Conservation (phyloP, 2,113 vertebrate species). For the Pseudonaja textilis region DNA sequence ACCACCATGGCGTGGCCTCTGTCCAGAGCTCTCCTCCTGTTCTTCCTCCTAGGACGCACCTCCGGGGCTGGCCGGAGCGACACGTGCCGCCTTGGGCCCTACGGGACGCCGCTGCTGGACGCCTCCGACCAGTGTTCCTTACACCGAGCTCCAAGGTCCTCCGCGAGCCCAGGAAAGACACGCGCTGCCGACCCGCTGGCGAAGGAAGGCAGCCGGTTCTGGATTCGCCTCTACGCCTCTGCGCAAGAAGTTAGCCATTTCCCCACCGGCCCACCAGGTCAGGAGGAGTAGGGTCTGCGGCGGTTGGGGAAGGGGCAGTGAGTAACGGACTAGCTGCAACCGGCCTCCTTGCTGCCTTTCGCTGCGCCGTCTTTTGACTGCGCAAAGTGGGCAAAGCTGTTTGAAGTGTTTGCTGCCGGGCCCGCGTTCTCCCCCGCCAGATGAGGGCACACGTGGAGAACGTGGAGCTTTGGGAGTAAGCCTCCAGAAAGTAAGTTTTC, state of each 20-base stretch:
- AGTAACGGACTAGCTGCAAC: neutral
- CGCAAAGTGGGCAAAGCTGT: neutral
- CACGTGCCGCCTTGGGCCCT: constrained; percentile 60
- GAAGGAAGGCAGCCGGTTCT: neutral
- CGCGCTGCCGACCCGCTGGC: neutral
- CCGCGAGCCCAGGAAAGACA: neutral
- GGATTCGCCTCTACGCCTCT: neutral
- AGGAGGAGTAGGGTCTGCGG: neutral
- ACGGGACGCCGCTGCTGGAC: constrained; percentile 32
- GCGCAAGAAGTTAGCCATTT: neutral
- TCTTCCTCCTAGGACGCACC: neutral
- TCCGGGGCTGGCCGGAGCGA: neutral
- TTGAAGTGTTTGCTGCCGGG: neutral
- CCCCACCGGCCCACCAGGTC: neutral
- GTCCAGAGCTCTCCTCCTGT: neutral
- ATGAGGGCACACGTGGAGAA: neutral
- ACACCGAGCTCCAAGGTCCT: neutral
- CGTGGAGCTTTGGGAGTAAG: neutral
- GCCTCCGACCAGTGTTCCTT: neutral
- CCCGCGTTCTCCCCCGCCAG: neutral
- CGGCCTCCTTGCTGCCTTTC: neutral
- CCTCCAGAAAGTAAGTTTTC: neutral
- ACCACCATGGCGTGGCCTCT: neutral
- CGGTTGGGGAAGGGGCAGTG: neutral
- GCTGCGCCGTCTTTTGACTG: neutral